Evolutionary conservation across 2,797 vertebrate genomes (phyloP).

Genomic region (Poeciliopsis gracilis): DNA sequence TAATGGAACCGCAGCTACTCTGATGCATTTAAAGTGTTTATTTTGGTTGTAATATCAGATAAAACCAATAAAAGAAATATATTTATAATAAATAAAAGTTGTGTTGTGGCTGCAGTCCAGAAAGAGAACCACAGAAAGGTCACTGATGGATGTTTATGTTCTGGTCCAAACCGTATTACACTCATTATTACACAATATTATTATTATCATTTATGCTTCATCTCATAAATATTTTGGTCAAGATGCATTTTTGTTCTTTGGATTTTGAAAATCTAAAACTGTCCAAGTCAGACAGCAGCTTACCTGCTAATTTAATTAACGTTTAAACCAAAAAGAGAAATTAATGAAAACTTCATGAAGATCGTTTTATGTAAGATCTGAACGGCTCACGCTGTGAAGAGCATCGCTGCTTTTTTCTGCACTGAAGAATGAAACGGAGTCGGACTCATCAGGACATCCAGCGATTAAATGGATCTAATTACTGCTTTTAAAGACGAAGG

Average conservation of each 20-base stretch:
- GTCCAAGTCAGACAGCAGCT: background rate
- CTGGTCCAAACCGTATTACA: background rate
- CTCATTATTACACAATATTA: background rate
- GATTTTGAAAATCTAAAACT: background rate
- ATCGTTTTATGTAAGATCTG: background rate
- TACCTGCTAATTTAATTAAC: background rate
- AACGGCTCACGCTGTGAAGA: background rate
- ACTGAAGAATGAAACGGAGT: conserved; percentile 18
- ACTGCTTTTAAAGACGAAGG: conserved; percentile 56
- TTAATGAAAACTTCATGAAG: background rate
- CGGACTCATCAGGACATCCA: conserved; percentile 33
- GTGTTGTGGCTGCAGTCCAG: too few species aligned
- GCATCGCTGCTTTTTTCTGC: background rate
- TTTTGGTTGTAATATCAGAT: background rate
- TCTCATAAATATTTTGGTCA: background rate
- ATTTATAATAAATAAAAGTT: too few species aligned
- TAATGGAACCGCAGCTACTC: too few species aligned
- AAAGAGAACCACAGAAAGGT: background rate
- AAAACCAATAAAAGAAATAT: background rate
- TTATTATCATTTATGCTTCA: too few species aligned
- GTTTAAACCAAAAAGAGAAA: background rate
- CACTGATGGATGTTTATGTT: background rate
- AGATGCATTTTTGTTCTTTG: background rate
- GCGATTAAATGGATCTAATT: conserved; percentile 72
- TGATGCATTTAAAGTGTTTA: background rate